These are phyloP conservation scores for Caenorhabditis brenneri DNA, from an alignment of 1,140 invertebrate genomes.

Conservation along the genomic window DNA sequence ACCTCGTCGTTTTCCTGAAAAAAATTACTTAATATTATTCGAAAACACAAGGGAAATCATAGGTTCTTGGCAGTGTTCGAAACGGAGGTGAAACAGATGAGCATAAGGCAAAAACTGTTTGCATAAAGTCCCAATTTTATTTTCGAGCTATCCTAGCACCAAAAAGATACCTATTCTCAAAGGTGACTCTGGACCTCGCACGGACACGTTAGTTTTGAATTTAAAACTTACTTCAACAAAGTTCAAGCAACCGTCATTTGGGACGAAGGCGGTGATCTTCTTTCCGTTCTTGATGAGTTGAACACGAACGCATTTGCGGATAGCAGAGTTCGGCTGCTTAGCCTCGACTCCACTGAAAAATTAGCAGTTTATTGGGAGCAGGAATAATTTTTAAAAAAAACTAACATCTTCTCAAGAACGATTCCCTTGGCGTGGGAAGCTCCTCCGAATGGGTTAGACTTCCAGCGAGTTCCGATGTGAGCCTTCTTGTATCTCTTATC, in stretches of 20 bases:
- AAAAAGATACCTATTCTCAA: background rate
- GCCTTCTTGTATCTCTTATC: slow-evolving; percentile 99
- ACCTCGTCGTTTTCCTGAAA: slow-evolving; percentile 96
- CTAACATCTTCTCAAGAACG: slow-evolving; percentile 99
- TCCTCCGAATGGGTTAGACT: slow-evolving; percentile 99
- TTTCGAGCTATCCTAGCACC: slow-evolving; percentile 36
- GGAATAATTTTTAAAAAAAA: slow-evolving; percentile 10
- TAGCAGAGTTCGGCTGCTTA: slow-evolving; percentile 99
- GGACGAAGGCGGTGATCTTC: slow-evolving; percentile 99
- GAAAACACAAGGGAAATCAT: background rate
- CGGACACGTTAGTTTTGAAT: background rate
- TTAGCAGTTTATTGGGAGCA: background rate
- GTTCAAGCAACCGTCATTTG: slow-evolving; percentile 97
- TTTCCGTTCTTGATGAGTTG: slow-evolving; percentile 99
- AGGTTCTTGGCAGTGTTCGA: background rate
- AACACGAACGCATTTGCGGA: slow-evolving; percentile 98
- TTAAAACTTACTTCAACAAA: slow-evolving; percentile 82
- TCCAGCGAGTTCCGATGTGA: slow-evolving; percentile 98
- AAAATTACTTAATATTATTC: background rate
- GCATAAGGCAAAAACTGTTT: slow-evolving; percentile 12
- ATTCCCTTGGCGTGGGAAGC: slow-evolving; percentile 99
- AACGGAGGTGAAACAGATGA: slow-evolving; percentile 39
- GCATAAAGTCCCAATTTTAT: slow-evolving; percentile 30
- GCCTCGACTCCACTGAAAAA: slow-evolving; percentile 94
- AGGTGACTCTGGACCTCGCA: slow-evolving; percentile 37